Percentiles rank a stretch among this genome's conserved stretches.
These are phyloP conservation scores for Catamblyrhynchus diadema DNA, from an alignment of 2,797 vertebrate genomes.

Conservation along the genomic window DNA sequence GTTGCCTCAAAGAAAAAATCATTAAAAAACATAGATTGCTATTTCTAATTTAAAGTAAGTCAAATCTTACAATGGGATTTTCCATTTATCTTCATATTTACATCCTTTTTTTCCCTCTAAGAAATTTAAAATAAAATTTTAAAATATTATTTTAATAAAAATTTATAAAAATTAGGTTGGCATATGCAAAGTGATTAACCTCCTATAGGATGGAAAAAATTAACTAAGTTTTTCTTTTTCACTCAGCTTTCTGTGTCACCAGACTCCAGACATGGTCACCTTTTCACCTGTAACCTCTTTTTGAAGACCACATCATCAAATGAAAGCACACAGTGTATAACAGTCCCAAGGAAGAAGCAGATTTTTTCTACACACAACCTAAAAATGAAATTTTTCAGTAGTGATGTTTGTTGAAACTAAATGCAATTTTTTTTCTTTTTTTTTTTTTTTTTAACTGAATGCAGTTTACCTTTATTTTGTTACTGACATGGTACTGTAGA, in stretches of 20 bases:
- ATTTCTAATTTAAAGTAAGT: not conserved
- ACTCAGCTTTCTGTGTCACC: slow-evolving; percentile 53
- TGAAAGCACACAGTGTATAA: not conserved
- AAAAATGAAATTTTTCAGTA: slow-evolving; percentile 62
- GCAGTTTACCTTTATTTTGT: not conserved
- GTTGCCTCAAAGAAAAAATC: not conserved
- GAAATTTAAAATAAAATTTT: fast-evolving
- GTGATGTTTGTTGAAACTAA: slow-evolving; percentile 49
- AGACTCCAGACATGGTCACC: not conserved
- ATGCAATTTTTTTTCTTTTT: not conserved
- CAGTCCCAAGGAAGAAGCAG: slow-evolving; percentile 51
- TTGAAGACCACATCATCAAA: slow-evolving; percentile 13
- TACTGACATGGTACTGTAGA: not conserved
- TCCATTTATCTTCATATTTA: not conserved
- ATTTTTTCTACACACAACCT: slow-evolving; percentile 26
- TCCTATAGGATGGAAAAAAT: not conserved
- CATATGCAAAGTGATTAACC: not conserved
- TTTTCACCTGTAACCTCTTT: slow-evolving; percentile 51
- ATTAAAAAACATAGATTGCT: not conserved
- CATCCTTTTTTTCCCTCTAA: not conserved
- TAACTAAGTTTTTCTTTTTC: not conserved
- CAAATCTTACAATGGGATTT: not conserved
- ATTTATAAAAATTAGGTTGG: not conserved
- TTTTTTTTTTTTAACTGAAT: not conserved
- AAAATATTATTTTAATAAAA: not conserved